Conservation (phyloP, 2,113 vertebrate genomes). For the Jacana jacana region DNA sequence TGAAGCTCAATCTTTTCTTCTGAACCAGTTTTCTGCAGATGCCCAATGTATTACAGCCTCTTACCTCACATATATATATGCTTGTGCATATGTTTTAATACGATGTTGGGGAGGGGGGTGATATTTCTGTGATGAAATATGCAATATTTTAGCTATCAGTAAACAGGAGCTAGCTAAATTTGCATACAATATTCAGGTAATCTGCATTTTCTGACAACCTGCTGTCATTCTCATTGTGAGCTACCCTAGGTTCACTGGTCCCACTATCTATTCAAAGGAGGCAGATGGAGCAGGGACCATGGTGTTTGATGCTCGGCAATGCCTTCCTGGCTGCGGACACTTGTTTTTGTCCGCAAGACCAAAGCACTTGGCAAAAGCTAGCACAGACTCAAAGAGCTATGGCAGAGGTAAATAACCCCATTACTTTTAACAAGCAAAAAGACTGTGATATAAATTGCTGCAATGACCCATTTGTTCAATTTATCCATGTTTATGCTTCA, state of each 20-base stretch:
- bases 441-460: not conserved
- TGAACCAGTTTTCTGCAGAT: not conserved
- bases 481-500: not conserved
- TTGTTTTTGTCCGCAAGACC: not conserved
- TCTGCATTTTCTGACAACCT: not conserved
- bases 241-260: not conserved
- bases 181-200: not conserved
- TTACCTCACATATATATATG: not conserved
- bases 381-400: not conserved
- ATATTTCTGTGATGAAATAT: not conserved
- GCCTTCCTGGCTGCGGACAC: not conserved
- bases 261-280: not conserved
- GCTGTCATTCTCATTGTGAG: not conserved
- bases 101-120: too few relatives aligned
- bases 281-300: fast-evolving
- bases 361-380: not conserved
- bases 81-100: not conserved
- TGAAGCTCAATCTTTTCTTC: not conserved
- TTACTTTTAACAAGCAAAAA: not conserved
- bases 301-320: not conserved
- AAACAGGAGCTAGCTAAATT: not conserved
- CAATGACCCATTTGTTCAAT: not conserved
- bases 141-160: not conserved
- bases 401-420: not conserved
- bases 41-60: not conserved